Evolutionary conservation across 2,113 vertebrate genomes (phyloP).

Genomic region (Mola mola): DNA sequence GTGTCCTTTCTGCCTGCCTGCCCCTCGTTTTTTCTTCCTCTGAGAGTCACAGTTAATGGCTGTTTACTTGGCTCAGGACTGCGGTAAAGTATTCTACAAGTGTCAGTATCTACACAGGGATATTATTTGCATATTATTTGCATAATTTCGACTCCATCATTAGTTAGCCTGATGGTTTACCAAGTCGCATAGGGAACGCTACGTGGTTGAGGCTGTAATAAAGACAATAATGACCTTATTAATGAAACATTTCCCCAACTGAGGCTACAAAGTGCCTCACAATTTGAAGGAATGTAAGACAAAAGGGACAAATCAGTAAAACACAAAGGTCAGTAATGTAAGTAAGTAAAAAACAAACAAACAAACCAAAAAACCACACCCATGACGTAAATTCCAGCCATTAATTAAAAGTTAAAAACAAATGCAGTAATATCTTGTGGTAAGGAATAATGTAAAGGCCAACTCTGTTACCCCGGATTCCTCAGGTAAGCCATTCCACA

Average conservation of each 20-base stretch:
- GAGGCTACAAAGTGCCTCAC: conserved; percentile 22
- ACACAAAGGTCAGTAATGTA: conserved; percentile 48
- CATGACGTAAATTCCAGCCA: too few relatives aligned
- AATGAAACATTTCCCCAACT: conserved; percentile 29
- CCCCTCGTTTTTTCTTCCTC: conserved; percentile 53
- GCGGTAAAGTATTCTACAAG: conserved; percentile 39
- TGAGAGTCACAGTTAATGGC: conserved; percentile 52
- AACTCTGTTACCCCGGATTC: too few relatives aligned
- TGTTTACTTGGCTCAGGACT: conserved; percentile 45
- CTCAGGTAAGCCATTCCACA: too few relatives aligned
- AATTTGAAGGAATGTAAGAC: conserved; percentile 43
- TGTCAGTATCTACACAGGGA: conserved; percentile 40
- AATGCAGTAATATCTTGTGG: too few relatives aligned
- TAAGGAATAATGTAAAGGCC: too few relatives aligned
- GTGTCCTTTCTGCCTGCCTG: conserved; percentile 57
- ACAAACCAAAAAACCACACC: conserved; percentile 21
- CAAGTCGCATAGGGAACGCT: conserved; percentile 32
- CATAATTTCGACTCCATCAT: conserved; percentile 54
- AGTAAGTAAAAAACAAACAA: conserved; percentile 25
- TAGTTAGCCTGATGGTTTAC: conserved; percentile 39
- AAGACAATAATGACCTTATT: conserved; percentile 58
- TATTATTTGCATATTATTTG: conserved; percentile 57
- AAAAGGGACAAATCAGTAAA: conserved; percentile 45
- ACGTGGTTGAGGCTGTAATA: conserved; percentile 19
- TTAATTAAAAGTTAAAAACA: too few relatives aligned